Conservation (phyloP, 1,140 invertebrate genomes). For the Doryteuthis pealeii region DNA sequence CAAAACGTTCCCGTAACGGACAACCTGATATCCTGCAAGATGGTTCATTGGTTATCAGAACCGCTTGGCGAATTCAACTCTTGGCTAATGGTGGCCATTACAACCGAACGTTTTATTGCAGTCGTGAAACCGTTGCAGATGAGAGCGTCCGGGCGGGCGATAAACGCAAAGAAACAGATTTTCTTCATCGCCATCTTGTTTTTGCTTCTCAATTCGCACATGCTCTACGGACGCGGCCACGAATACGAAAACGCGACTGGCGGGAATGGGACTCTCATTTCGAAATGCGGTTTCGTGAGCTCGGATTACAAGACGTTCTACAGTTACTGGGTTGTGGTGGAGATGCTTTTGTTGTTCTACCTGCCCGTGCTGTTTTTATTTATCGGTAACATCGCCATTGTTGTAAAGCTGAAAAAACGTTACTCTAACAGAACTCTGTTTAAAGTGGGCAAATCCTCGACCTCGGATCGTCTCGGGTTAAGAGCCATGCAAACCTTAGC, state of each 20-base stretch:
- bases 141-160: not conserved
- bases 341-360: not conserved
- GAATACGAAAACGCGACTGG: not conserved
- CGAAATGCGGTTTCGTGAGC: not conserved
- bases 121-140: not conserved
- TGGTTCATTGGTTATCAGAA: not conserved
- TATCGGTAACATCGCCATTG: not conserved
- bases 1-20: not conserved
- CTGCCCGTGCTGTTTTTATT: not conserved
- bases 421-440: not conserved
- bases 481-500: not conserved
- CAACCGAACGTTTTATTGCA: not conserved
- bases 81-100: not conserved
- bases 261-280: not conserved
- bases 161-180: not conserved
- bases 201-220: not conserved
- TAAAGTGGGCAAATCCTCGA: not conserved
- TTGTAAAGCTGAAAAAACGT: not conserved
- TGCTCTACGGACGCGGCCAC: not conserved
- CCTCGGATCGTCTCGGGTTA: not conserved
- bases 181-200: not conserved
- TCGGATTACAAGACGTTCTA: not conserved
- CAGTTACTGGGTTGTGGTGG: not conserved
- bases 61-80: not conserved
- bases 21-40: not conserved